These are phyloP conservation scores for Thalassaphorura encarpata DNA, from an alignment of 1,140 invertebrate species.

Conservation along the genomic window DNA sequence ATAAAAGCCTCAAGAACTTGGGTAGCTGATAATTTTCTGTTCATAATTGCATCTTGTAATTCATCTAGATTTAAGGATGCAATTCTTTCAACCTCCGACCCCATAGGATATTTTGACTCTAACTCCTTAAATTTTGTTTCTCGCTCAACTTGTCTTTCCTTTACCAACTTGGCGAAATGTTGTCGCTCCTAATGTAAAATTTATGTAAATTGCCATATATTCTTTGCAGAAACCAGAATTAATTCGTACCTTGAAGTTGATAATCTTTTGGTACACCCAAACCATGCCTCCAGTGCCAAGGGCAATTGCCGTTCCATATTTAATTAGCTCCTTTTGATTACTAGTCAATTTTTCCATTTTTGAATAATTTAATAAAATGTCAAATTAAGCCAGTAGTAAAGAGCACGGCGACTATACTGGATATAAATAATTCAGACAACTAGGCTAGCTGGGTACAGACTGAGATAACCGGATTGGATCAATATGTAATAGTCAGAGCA, in stretches of 20 bases:
- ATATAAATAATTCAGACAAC: too few relatives aligned
- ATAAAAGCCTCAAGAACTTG: conserved; percentile 20
- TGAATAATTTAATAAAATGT: too few relatives aligned
- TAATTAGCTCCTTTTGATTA: too few relatives aligned
- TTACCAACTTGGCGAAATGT: not conserved
- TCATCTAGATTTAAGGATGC: not conserved
- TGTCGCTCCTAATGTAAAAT: conserved; percentile 4
- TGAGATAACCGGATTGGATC: too few relatives aligned
- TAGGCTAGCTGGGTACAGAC: too few relatives aligned
- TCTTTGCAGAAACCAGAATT: too few relatives aligned
- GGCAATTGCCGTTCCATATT: not conserved
- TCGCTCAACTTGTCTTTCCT: not conserved
- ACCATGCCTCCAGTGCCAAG: not conserved
- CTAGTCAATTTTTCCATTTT: too few relatives aligned
- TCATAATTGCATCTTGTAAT: conserved; percentile 10
- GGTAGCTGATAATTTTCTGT: conserved; percentile 6
- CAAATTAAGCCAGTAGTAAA: too few relatives aligned
- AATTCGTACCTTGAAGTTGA: not conserved
- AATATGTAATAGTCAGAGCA: too few relatives aligned
- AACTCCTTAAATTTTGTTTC: conserved; percentile 8
- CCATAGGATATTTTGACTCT: conserved; percentile 2
- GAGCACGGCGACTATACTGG: too few relatives aligned
- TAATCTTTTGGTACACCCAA: not conserved
- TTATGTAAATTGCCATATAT: too few relatives aligned
- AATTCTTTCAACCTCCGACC: not conserved